Conservation (phyloP, 2,888 invertebrate genomes). For the Drosophila sordidapex region DNA sequence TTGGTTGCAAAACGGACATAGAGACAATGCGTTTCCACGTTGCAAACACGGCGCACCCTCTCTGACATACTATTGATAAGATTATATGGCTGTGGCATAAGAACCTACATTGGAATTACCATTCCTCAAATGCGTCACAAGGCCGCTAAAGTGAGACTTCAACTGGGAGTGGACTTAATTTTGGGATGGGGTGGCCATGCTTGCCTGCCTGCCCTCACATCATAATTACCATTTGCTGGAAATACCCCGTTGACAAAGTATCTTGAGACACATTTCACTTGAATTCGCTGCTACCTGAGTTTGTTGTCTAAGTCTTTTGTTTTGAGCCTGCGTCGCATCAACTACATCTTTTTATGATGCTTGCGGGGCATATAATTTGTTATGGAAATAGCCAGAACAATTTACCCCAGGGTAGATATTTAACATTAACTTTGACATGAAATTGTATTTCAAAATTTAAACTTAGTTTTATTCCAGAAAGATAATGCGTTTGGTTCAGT, state of each 20-base stretch:
- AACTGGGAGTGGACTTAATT: constrained; percentile 36
- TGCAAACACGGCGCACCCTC: constrained; percentile 61
- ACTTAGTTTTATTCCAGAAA: not conserved
- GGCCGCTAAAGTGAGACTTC: constrained; percentile 13
- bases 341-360: constrained; percentile 6
- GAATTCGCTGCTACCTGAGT: constrained; percentile 72
- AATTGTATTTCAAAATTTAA: not conserved
- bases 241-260: constrained; percentile 46
- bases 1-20: constrained; percentile 63
- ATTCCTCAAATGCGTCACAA: constrained; percentile 62
- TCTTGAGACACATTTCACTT: constrained; percentile 48
- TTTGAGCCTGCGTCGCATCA: constrained; percentile 19
- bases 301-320: constrained; percentile 78
- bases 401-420: not conserved
- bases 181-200: constrained; percentile 30
- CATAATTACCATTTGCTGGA: constrained; percentile 48
- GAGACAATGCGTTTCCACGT: constrained; percentile 50
- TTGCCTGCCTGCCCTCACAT: constrained; percentile 32
- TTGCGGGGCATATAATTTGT: constrained; percentile 4
- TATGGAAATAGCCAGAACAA: not conserved
- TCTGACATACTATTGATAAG: constrained; percentile 62
- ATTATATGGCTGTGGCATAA: constrained; percentile 47
- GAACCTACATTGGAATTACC: constrained; percentile 66
- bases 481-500: not conserved
- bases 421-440: not conserved